These are phyloP conservation scores for Myodes glareolus DNA, from an alignment of 2,113 vertebrate species.

Conservation along the genomic window DNA sequence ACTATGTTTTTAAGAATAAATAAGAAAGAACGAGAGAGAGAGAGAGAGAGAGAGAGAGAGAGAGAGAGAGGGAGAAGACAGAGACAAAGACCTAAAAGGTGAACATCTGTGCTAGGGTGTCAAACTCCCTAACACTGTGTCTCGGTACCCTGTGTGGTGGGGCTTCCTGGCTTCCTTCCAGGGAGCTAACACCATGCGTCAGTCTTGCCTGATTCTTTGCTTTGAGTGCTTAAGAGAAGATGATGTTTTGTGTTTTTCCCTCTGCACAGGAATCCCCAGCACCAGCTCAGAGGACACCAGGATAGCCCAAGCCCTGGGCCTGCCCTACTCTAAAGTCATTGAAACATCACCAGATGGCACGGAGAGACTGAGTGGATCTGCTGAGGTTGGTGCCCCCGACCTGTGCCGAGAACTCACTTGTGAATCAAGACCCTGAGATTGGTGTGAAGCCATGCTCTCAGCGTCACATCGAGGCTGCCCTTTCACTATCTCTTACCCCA, in stretches of 20 bases:
- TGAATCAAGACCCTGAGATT: background rate
- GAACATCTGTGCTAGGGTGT: background rate
- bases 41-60: background rate
- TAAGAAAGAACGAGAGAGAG: background rate
- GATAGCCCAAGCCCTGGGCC: slow-evolving; percentile 88
- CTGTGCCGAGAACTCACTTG: background rate
- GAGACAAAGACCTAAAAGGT: background rate
- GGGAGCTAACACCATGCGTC: background rate
- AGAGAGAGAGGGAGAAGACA: background rate
- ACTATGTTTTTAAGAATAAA: background rate
- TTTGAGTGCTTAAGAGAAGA: background rate
- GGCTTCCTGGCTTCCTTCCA: background rate
- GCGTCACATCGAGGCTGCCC: background rate
- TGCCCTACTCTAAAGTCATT: slow-evolving; percentile 89
- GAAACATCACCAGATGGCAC: slow-evolving; percentile 87
- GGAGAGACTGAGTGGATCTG: slow-evolving; percentile 90
- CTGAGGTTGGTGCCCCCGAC: slow-evolving; percentile 88
- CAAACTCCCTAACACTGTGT: background rate
- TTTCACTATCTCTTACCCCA: background rate
- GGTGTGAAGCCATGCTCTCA: background rate
- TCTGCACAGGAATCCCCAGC: slow-evolving; percentile 91
- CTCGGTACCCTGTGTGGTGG: background rate
- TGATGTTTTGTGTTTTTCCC: background rate
- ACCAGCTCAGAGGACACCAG: slow-evolving; percentile 87
- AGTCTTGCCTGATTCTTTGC: background rate